A percentile compares a stretch with the other conserved stretches of the same genome.
These are phyloP conservation scores for Drosophila subobscura DNA, from an alignment of 1,140 invertebrate species.

Conservation along the genomic window DNA sequence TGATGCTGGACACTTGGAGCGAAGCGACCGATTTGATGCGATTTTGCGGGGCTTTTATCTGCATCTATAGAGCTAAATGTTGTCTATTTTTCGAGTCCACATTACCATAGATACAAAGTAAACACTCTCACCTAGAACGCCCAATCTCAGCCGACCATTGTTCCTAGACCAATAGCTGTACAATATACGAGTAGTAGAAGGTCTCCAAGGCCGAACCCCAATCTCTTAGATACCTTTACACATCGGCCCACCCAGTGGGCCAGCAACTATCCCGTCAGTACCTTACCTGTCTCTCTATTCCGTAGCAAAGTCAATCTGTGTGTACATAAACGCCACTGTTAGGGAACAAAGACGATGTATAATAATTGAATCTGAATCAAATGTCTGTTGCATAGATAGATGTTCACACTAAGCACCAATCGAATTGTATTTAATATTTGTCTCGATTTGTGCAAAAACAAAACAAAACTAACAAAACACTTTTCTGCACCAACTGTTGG, in stretches of 20 bases:
- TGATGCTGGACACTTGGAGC: conserved; percentile 49
- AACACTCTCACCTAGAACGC: conserved; percentile 37
- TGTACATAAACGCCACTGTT: conserved; percentile 38
- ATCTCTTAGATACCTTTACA: conserved; percentile 8
- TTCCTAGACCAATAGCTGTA: conserved; percentile 73
- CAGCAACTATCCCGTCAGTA: conserved; percentile 41
- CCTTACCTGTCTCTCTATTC: conserved; percentile 41
- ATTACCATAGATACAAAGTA: conserved; percentile 29
- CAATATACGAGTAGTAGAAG: conserved; percentile 3
- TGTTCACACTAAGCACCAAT: conserved; percentile 29
- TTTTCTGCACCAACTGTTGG: conserved; percentile 32
- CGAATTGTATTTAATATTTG: conserved; percentile 16
- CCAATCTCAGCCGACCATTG: conserved; percentile 54
- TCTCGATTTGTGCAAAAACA: conserved; percentile 42
- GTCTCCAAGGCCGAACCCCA: conserved; percentile 42
- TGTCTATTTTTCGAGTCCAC: conserved; percentile 64
- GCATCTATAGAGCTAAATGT: conserved; percentile 51
- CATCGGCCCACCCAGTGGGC: conserved; percentile 33
- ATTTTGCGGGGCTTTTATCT: conserved; percentile 26
- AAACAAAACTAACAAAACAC: conserved; percentile 50
- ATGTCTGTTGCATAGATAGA: conserved; percentile 40
- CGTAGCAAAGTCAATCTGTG: conserved; percentile 24
- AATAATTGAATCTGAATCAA: conserved; percentile 37
- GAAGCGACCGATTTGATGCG: conserved; percentile 44
- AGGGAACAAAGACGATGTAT: conserved; percentile 56